Evolutionary conservation across 2,113 vertebrate genomes (phyloP).

Genomic region (Opisthocomus hoazin): DNA sequence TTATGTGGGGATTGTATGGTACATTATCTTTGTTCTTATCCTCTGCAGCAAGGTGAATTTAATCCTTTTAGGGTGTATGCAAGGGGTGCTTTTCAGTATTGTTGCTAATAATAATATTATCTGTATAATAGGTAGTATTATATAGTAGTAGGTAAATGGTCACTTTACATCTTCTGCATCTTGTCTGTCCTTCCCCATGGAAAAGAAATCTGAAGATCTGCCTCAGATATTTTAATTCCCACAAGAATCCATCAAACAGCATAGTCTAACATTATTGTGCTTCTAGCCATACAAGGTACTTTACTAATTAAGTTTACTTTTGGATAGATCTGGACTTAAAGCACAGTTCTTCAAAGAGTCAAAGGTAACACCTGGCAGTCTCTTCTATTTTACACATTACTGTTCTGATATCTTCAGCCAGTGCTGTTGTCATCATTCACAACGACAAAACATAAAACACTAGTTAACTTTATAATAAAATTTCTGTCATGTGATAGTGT

Average conservation of each 20-base stretch:
- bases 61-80: not conserved
- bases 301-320: not conserved
- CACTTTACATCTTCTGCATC: not conserved
- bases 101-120: not conserved
- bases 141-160: not conserved
- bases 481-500: not conserved
- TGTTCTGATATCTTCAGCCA: not conserved
- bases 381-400: not conserved
- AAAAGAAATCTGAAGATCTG: not conserved
- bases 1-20: not conserved
- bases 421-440: not conserved
- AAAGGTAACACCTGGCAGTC: not conserved
- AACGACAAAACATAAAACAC: not conserved
- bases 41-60: slow-evolving; percentile 15
- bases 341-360: not conserved
- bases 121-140: too few relatives aligned
- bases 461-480: not conserved
- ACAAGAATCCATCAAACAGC: not conserved
- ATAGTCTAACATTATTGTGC: not conserved
- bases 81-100: not conserved
- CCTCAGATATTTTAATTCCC: not conserved
- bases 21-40: slow-evolving; percentile 12
- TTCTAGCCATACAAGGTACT: not conserved
- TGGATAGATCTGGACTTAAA: not conserved
- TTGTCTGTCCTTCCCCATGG: not conserved